Evolutionary conservation across 2,113 vertebrate genomes (phyloP).

Genomic region (Siphamia tubifer): DNA sequence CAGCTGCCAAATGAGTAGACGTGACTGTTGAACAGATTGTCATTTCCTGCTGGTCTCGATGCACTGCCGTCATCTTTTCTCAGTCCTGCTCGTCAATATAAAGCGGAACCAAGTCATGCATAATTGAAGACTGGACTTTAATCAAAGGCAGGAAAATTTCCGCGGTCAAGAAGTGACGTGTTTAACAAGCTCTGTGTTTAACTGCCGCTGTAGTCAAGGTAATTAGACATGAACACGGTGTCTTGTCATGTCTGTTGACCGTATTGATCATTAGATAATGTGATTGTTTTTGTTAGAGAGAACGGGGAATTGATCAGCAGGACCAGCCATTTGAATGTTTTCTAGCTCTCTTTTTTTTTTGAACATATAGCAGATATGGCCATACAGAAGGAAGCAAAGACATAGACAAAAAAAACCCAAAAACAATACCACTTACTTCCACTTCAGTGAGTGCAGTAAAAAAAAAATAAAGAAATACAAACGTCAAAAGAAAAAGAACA

Average conservation of each 20-base stretch:
- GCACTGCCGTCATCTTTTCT: neutral
- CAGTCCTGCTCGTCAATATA: conserved; percentile 4
- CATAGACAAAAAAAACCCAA: too few species aligned
- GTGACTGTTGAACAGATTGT: neutral
- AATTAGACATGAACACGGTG: neutral
- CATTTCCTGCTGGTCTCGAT: neutral
- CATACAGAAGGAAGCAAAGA: too few species aligned
- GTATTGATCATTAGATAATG: neutral
- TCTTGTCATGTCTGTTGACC: neutral
- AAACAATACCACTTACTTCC: too few species aligned
- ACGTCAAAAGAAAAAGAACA: too few species aligned
- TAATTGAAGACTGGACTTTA: neutral
- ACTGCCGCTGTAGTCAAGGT: neutral
- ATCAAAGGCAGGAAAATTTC: neutral
- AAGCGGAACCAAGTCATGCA: neutral
- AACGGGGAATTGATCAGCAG: neutral
- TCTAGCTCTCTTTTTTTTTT: too few species aligned
- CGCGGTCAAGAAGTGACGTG: neutral
- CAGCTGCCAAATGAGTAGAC: neutral
- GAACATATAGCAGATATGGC: too few species aligned
- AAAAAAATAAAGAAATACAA: too few species aligned
- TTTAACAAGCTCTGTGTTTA: neutral
- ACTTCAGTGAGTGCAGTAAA: too few species aligned
- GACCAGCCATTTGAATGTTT: neutral
- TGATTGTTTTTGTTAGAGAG: neutral